Conservation (phyloP, 2,888 invertebrate genomes). For the Ligdia adustata region DNA sequence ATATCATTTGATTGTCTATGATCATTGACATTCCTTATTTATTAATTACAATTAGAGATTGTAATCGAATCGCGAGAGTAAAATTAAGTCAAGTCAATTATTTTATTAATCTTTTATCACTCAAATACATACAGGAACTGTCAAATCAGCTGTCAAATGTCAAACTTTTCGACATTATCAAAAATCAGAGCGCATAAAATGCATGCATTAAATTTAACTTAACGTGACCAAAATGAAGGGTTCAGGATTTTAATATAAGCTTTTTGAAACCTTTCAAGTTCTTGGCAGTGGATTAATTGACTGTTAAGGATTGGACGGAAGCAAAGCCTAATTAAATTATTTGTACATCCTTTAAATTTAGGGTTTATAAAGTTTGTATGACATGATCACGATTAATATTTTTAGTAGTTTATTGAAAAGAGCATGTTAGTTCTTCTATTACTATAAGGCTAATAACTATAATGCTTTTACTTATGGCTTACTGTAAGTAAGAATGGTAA, state of each 20-base stretch:
- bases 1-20: too few relatives aligned
- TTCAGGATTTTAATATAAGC: not conserved
- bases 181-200: not conserved
- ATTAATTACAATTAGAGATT: too few relatives aligned
- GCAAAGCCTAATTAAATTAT: slow-evolving; percentile 10
- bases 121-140: not conserved
- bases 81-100: not conserved
- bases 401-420: too few relatives aligned
- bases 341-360: too few relatives aligned
- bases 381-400: too few relatives aligned
- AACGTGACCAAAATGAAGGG: not conserved
- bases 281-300: slow-evolving; percentile 3
- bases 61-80: not conserved
- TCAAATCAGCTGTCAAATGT: slow-evolving; percentile 7
- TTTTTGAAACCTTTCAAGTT: slow-evolving; percentile 1
- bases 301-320: slow-evolving; percentile 1
- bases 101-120: too few relatives aligned
- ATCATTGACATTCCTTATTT: too few relatives aligned
- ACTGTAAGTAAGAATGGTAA: too few relatives aligned
- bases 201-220: not conserved
- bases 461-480: too few relatives aligned
- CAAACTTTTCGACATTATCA: slow-evolving; percentile 1
- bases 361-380: too few relatives aligned
- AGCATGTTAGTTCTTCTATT: too few relatives aligned
- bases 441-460: too few relatives aligned